Percentiles rank a stretch among this genome's conserved stretches.
phyloP scores from a whole-genome alignment of 2,888 invertebrate genomes.

The Lepidonotus clava region DNA sequence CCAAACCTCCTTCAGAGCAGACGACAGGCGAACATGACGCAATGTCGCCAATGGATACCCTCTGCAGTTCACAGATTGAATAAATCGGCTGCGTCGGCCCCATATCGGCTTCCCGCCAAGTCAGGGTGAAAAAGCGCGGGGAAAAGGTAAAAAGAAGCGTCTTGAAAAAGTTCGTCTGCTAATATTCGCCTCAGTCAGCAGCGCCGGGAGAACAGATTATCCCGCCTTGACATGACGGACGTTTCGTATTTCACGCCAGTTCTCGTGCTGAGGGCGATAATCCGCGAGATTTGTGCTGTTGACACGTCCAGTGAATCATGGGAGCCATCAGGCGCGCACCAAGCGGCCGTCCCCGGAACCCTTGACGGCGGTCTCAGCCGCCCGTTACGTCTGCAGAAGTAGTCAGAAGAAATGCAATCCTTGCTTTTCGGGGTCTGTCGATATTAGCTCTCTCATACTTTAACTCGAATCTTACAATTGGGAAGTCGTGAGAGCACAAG shows the following conservation, averaged over 20 bases:
- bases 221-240: not conserved
- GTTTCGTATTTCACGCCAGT: not conserved
- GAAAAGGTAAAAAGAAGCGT: not conserved
- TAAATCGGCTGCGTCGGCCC: slow-evolving; percentile 1
- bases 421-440: no score
- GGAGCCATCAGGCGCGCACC: not conserved
- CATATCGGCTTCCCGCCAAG: not conserved
- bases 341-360: not conserved
- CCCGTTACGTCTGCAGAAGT: no score
- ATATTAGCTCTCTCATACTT: no score
- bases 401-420: no score
- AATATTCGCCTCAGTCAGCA: not conserved
- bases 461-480: no score
- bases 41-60: not conserved
- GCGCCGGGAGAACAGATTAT: not conserved
- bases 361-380: not conserved
- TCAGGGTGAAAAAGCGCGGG: not conserved
- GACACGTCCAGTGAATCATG: slow-evolving; percentile 4
- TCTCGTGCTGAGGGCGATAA: slow-evolving; percentile 6
- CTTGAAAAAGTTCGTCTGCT: not conserved
- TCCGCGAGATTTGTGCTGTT: slow-evolving; percentile 3
- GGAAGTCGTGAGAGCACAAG: no score
- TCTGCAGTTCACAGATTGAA: not conserved
- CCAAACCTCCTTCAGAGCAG: no score
- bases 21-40: no score